Evolutionary conservation across 1,140 invertebrate species (phyloP), one percentile per base, ranked within the genome.

Genomic region (Bradysia coprophila): DNA sequence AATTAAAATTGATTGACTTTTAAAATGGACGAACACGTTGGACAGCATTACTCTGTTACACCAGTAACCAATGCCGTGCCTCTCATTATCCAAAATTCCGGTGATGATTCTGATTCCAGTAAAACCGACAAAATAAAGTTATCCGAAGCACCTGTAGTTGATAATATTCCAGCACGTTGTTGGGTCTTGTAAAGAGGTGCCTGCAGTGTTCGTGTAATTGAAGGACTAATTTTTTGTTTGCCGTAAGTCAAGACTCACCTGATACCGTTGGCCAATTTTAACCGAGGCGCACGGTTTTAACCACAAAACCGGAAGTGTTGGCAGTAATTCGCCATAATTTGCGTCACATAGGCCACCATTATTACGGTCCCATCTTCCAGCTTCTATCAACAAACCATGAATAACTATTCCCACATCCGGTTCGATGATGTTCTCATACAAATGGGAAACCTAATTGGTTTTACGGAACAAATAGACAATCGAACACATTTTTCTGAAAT

Each of bases 71-170:
- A 61, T 5, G 86, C 87, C 2, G 84, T 83, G 43, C 84, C 87
- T 51, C 81, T 80, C 22, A 84, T 69, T 45, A 90, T 87, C 86
- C 87, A 92, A 52, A 81, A 86, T 44, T 77, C 73, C 45, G 74
- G 66, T 9, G 62, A 51, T 43, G 67, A 59, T 13, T 61, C 48
- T 1, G 79, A 72, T 5, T 76, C 74, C 37, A 92, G 52, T 22
- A 86, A 61, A 1, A 88, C 72, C n/a, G 80, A 64, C 5, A 89
- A 68, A 5, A 92, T 81, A 58, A 87, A 90, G 63, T 90, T 91
- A 1, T 86, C 89, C 41, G 84, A 89, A 53, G 88, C 84, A 2
- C 87, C 86, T 4, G 84, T 90, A 0, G 86, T 90, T 19, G 84
- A 88, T 5, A 91, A 65, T 2, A 76, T 73, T 34, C 86, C 86